Conservation (phyloP, 92 coral and sea anemone species). For the Heteractis magnifica region DNA sequence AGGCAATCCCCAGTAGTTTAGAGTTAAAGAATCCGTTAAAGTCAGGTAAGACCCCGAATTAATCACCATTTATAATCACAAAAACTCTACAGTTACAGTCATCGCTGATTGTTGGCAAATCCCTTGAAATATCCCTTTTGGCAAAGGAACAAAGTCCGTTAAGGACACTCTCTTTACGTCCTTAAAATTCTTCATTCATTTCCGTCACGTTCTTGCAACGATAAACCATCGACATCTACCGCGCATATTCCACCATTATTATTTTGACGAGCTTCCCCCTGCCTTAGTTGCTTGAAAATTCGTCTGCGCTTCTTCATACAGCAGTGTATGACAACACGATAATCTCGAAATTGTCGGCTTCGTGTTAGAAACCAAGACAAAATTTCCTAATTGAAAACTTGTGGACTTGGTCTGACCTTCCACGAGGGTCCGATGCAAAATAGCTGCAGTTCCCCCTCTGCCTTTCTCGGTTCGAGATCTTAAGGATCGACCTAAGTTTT, state of each 20-base stretch:
- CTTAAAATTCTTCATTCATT: neutral
- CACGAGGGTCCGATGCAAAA: neutral
- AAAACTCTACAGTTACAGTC: neutral
- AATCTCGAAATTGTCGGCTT: neutral
- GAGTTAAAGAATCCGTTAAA: neutral
- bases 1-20: neutral
- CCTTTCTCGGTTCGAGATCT: neutral
- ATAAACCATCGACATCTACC: neutral
- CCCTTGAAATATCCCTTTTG: neutral
- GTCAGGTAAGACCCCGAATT: neutral
- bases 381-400: neutral
- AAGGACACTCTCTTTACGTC: neutral
- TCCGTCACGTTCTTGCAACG: constrained; percentile 3
- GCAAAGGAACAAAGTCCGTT: neutral
- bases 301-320: no score
- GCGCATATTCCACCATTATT: no score
- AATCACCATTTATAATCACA: neutral
- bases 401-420: neutral
- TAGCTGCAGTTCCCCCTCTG: neutral
- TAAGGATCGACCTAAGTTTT: neutral
- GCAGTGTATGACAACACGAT: neutral
- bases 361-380: neutral
- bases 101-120: neutral
- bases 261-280: no score
- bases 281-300: no score